Percentiles rank a stretch among this genome's conserved stretches.
Conservation (phyloP, 2,797 vertebrate genomes). For the Sebastes glaucus region DNA sequence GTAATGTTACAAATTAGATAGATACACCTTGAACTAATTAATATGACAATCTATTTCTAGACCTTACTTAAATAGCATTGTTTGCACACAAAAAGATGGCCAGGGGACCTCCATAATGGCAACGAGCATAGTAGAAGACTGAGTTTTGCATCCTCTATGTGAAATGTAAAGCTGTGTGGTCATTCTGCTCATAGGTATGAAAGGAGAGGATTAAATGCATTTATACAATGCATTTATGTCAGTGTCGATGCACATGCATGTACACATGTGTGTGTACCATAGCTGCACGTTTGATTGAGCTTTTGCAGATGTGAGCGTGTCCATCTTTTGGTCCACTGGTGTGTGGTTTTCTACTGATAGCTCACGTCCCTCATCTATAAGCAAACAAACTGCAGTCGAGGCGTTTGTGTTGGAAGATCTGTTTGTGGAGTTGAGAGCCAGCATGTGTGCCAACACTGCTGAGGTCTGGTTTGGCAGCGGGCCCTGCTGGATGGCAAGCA, state of each 20-base stretch:
- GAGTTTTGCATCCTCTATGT: background rate
- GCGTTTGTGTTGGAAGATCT: conserved; percentile 1
- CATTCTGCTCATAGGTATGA: background rate
- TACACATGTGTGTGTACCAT: background rate
- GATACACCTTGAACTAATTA: background rate
- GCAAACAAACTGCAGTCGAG: conserved; percentile 20
- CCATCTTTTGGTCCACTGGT: background rate
- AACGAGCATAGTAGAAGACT: background rate
- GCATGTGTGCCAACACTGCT: conserved; percentile 19
- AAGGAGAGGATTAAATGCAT: background rate
- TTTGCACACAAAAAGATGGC: background rate
- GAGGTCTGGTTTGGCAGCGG: conserved; percentile 40
- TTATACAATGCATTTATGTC: background rate
- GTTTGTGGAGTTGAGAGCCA: conserved; percentile 18
- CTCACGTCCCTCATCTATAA: conserved; percentile 3
- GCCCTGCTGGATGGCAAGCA: conserved; percentile 29
- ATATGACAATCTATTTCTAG: background rate
- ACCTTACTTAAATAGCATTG: background rate
- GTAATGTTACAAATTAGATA: background rate
- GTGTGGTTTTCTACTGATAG: conserved; percentile 15
- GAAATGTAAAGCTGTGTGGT: background rate
- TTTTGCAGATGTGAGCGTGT: background rate
- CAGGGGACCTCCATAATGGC: conserved; percentile 18
- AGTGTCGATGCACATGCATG: background rate
- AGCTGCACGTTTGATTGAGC: background rate